Conservation (phyloP, 1,140 invertebrate species). For the Aradophagus sp. region DNA sequence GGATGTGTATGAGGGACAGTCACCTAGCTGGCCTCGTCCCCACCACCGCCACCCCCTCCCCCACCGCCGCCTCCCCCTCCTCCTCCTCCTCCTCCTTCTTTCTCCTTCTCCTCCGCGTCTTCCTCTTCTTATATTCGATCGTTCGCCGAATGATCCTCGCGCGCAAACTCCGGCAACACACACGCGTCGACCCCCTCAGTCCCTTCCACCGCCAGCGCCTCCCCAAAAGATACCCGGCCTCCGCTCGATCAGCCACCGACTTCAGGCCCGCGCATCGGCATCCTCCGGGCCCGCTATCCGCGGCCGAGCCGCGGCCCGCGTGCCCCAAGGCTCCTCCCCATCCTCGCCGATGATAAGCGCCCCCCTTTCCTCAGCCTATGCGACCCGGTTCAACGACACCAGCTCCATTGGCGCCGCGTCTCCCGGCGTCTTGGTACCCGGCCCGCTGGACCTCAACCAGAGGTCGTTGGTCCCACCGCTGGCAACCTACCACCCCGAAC, state of each 20-base stretch:
- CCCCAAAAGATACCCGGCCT: conserved; percentile 55
- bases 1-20: no score
- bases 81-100: conserved; percentile 24
- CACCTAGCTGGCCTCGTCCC: no score
- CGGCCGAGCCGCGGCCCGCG: conserved; percentile 57
- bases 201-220: conserved; percentile 70
- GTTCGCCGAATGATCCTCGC: conserved; percentile 29
- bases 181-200: conserved; percentile 64
- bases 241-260: conserved; percentile 20
- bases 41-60: conserved; percentile 49
- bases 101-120: conserved; percentile 61
- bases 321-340: conserved; percentile 2
- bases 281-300: conserved; percentile 34
- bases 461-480: background rate
- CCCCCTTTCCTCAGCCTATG: background rate
- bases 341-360: background rate
- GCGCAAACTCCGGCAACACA: conserved; percentile 53
- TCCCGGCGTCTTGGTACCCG: background rate
- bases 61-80: conserved; percentile 18
- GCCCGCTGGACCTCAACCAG: background rate
- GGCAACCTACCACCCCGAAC: background rate
- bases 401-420: conserved; percentile 37
- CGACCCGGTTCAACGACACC: conserved; percentile 20
- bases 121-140: conserved; percentile 52
- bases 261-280: conserved; percentile 25